phyloP scores from a whole-genome alignment of 2,888 invertebrate genomes.

The Amblyjoppa fuscipennis region DNA sequence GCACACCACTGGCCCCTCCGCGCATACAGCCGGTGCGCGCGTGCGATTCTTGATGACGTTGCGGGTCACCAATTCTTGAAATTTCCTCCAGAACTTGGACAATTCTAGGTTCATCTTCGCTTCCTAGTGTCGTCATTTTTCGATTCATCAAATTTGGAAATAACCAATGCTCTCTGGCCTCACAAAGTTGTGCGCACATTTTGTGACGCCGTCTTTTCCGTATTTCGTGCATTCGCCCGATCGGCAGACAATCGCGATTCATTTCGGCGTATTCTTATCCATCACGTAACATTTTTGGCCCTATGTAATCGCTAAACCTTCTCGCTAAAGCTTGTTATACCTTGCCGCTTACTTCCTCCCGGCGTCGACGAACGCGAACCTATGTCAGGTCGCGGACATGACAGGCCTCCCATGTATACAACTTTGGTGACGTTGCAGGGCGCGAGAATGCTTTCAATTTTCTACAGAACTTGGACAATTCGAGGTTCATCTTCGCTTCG shows the following conservation, averaged over 20 bases:
- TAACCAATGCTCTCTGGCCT: too few relatives aligned
- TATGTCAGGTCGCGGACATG: conserved; percentile 7
- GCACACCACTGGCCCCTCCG: neutral
- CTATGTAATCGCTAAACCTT: neutral
- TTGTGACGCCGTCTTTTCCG: neutral
- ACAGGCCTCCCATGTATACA: too few relatives aligned
- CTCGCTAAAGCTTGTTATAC: neutral
- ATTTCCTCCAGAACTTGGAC: neutral
- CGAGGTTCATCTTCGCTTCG: neutral
- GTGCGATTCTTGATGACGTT: neutral
- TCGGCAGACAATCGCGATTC: neutral
- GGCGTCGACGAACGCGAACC: conserved; percentile 36
- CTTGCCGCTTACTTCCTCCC: conserved; percentile 71
- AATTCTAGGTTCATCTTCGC: neutral
- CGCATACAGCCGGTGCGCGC: neutral
- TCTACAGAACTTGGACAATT: neutral
- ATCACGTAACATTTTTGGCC: conserved; percentile 38
- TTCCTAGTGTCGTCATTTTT: neutral
- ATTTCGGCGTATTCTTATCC: conserved; percentile 7
- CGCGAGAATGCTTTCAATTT: neutral
- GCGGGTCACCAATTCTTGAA: neutral
- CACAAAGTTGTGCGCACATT: neutral
- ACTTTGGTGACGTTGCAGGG: neutral
- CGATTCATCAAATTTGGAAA: neutral
- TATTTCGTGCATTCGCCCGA: conserved; percentile 10